Evolutionary conservation across 2,797 vertebrate species (phyloP).

Genomic region (Amniataba percoides): DNA sequence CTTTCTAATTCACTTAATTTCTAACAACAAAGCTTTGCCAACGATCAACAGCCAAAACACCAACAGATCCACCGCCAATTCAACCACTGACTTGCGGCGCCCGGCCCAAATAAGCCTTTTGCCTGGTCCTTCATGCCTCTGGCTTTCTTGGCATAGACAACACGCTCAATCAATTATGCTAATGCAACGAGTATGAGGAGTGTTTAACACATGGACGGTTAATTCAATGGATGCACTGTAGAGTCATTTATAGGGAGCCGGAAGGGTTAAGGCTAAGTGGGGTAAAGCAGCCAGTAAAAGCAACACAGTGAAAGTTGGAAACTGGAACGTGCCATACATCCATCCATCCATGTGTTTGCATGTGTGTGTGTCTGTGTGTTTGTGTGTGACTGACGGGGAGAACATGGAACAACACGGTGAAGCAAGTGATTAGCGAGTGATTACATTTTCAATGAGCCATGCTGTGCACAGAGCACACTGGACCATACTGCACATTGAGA

Average conservation of each 20-base stretch:
- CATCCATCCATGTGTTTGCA: slow-evolving; percentile 16
- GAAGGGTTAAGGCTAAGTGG: slow-evolving; percentile 71
- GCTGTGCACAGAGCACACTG: slow-evolving; percentile 56
- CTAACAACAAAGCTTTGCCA: slow-evolving; percentile 80
- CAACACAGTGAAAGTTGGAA: slow-evolving; percentile 42
- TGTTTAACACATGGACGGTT: slow-evolving; percentile 68
- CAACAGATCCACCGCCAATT: slow-evolving; percentile 65
- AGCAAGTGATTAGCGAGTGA: slow-evolving; percentile 72
- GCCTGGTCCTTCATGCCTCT: slow-evolving; percentile 64
- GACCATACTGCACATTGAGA: slow-evolving; percentile 41
- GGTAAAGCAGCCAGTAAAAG: slow-evolving; percentile 51
- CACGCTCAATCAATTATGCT: slow-evolving; percentile 80
- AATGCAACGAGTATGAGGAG: slow-evolving; percentile 74
- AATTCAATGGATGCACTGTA: slow-evolving; percentile 52
- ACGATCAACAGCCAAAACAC: slow-evolving; percentile 72
- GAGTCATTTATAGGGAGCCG: slow-evolving; percentile 57
- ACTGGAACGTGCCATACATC: slow-evolving; percentile 15
- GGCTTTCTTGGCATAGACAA: slow-evolving; percentile 73
- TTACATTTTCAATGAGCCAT: slow-evolving; percentile 77
- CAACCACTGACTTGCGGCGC: slow-evolving; percentile 54
- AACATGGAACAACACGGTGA: slow-evolving; percentile 48
- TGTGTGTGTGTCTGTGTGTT: slow-evolving; percentile 10
- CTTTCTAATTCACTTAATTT: slow-evolving; percentile 80
- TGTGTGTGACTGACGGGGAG: slow-evolving; percentile 17
- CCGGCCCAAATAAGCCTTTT: slow-evolving; percentile 58